phyloP scores from a whole-genome alignment of 1,140 invertebrate species.

The Anthonomus grandis region DNA sequence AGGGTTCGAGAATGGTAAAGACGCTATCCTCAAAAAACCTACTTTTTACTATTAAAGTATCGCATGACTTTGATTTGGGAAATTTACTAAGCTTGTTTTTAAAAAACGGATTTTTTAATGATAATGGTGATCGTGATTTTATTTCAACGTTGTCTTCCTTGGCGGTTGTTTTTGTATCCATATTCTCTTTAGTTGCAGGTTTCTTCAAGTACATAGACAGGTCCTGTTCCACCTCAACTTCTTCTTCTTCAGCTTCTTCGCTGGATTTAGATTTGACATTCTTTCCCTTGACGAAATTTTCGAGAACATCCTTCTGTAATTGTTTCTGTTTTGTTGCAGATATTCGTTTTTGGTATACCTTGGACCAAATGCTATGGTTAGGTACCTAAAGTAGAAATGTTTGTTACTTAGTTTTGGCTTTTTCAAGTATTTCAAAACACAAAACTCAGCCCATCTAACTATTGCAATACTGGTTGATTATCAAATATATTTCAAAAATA shows the following conservation, averaged over 20 bases:
- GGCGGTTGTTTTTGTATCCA: constrained; percentile 7
- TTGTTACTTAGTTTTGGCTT: background rate
- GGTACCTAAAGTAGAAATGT: constrained; percentile 6
- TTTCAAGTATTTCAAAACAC: no score
- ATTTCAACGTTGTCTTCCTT: constrained; percentile 13
- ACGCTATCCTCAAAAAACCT: no score
- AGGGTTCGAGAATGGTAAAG: no score
- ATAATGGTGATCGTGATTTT: constrained; percentile 21
- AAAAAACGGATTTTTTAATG: constrained; percentile 32
- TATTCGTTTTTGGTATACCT: constrained; percentile 22
- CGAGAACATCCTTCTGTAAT: constrained; percentile 3
- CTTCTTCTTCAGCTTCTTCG: constrained; percentile 13
- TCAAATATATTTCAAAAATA: background rate
- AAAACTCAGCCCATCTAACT: no score
- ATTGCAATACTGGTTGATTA: background rate
- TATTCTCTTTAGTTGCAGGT: background rate
- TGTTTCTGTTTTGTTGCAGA: constrained; percentile 14
- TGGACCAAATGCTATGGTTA: constrained; percentile 37
- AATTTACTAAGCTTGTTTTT: constrained; percentile 40
- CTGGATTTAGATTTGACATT: constrained; percentile 1
- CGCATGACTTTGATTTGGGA: constrained; percentile 18
- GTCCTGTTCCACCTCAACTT: constrained; percentile 17
- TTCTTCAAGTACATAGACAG: constrained; percentile 11
- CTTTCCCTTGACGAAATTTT: constrained; percentile 11
- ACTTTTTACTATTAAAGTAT: constrained; percentile 31